Base-by-base conservation (phyloP, 1,140 invertebrate genomes). In the Drosophila eugracilis region DNA sequence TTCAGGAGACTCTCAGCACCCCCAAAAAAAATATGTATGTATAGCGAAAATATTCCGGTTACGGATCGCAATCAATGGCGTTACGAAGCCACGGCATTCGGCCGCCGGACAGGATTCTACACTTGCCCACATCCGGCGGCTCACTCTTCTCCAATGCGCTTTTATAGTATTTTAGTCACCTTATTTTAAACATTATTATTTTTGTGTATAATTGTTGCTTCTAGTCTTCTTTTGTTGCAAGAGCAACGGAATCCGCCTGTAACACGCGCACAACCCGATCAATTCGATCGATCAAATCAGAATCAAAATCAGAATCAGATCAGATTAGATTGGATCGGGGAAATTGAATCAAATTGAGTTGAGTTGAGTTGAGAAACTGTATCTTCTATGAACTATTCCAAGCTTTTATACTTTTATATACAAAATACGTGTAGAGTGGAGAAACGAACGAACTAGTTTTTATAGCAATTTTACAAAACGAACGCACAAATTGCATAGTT, bases 211-310 rank as follows among this genome's bases (percentile, higher is more conserved):
- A 80, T 88, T 90, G 90, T 91, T 91, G 90, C 90, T 91, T 91
- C 90, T 91, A 91, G 90, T 91, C 90, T 91, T 91, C 90, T 91
- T 78, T 89, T 89, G 78, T 89, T 90, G 90, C 90, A 90, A 85
- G 90, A 91, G 90, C 90, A 91, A 91, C 90, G 84, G 76, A 78
- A 83, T 75, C 52, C 53, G 67, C 77, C 75, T 71, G 54, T 76
- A 62, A 81, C 58, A 78, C 57, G 57, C 70, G 75, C 78, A 70
- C 78, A 86, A 58, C 24, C 32, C 57, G 41, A 67, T 75, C 39
- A 57, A 55, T 37, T 37, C 19, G 48, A 30, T 55, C 22, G 30
- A 65, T 65, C 17, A 1, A 17, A 75, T 71, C 69, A 32, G 37
- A 76, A 55, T 58, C n/a, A n/a, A 32, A 9, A 32, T 32, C 30